Evolutionary conservation across 2,797 vertebrate species (phyloP).

Genomic region (Macropus fuliginosus): DNA sequence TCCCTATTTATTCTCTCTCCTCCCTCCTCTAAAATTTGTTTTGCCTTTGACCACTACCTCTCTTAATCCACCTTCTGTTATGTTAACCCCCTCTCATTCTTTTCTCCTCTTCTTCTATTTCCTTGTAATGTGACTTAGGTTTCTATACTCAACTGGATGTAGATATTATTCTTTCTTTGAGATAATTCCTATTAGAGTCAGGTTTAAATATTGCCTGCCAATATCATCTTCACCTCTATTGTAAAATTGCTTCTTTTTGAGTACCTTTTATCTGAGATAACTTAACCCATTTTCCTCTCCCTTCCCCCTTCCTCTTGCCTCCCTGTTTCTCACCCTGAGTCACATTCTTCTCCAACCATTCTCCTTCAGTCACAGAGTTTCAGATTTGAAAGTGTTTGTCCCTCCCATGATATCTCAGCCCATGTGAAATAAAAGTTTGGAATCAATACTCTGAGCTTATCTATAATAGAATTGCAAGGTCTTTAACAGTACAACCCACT

Average conservation of each 20-base stretch:
- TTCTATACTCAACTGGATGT: not conserved
- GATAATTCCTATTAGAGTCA: not conserved
- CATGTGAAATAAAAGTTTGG: conserved; percentile 52
- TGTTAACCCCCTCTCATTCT: not conserved
- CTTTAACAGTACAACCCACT: conserved; percentile 69
- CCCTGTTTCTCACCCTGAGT: not conserved
- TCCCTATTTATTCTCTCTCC: not conserved
- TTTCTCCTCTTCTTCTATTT: not conserved
- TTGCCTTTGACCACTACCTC: not conserved
- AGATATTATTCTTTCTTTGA: not conserved
- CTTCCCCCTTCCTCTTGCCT: rapidly evolving
- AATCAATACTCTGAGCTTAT: conserved; percentile 78
- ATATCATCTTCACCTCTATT: not conserved
- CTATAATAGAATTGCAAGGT: conserved; percentile 76
- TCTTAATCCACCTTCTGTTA: not conserved
- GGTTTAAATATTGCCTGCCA: not conserved
- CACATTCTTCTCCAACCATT: not conserved
- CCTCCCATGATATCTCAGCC: conserved; percentile 27
- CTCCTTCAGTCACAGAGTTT: conserved; percentile 17
- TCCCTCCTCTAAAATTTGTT: not conserved
- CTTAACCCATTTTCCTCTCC: not conserved
- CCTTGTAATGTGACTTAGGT: not conserved
- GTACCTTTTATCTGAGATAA: not conserved
- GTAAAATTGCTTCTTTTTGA: not conserved
- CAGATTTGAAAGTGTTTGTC: conserved; percentile 54